Evolutionary conservation across 1,140 invertebrate species (phyloP).

Genomic region (Caenorhabditis elegans): DNA sequence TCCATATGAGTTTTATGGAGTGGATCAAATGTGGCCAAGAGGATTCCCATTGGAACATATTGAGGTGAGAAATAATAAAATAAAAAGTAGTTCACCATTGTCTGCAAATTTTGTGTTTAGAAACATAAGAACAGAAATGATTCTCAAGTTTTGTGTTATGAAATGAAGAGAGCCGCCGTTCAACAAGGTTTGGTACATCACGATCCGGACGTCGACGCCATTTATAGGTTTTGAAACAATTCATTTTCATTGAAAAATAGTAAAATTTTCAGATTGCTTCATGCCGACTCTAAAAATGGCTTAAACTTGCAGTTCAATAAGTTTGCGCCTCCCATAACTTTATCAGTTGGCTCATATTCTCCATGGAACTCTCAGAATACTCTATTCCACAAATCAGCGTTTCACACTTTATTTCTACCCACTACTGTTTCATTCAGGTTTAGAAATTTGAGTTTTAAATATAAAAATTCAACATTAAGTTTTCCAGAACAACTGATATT

Average conservation of each 20-base stretch:
- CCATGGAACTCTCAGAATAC: no score
- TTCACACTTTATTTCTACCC: conserved; percentile 62
- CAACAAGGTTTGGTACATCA: conserved; percentile 67
- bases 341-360: conserved; percentile 56
- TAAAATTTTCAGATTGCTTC: neutral
- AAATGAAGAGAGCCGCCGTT: no score
- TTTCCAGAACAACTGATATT: no score
- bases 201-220: conserved; percentile 67
- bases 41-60: conserved; percentile 63
- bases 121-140: conserved; percentile 1
- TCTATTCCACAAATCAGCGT: conserved; percentile 60
- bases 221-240: conserved; percentile 58
- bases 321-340: conserved; percentile 7
- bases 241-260: conserved; percentile 42
- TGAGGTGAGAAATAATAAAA: conserved; percentile 3
- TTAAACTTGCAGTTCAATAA: conserved; percentile 25
- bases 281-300: neutral
- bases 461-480: no score
- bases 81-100: neutral
- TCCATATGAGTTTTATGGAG: conserved; percentile 65
- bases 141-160: neutral
- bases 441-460: no score
- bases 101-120: neutral
- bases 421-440: conserved; percentile 48
- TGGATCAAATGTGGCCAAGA: conserved; percentile 58